These are phyloP conservation scores for Platysternon megacephalum DNA, from an alignment of 2,113 vertebrate species.

Conservation along the genomic window DNA sequence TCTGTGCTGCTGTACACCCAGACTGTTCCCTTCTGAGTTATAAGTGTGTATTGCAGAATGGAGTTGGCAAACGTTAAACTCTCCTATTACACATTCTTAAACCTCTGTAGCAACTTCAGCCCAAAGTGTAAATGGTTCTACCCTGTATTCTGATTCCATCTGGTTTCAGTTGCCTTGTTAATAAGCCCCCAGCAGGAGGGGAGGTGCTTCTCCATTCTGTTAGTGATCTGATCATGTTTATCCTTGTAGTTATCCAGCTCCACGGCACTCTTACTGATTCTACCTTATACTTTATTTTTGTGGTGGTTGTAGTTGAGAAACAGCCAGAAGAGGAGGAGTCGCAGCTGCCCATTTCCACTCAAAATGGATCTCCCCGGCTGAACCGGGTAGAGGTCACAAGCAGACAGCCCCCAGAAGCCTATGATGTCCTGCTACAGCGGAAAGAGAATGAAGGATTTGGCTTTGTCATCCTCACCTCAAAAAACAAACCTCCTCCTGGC, in stretches of 20 bases:
- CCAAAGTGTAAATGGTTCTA: neutral
- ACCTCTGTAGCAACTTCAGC: neutral
- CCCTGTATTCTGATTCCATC: neutral
- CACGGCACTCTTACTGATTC: neutral
- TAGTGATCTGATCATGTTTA: neutral
- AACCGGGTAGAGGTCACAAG: constrained; percentile 66
- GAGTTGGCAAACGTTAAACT: neutral
- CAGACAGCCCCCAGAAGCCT: constrained; percentile 78
- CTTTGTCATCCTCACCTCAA: constrained; percentile 97
- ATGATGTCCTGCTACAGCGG: constrained; percentile 90
- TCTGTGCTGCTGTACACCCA: neutral
- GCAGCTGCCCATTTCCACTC: constrained; percentile 43
- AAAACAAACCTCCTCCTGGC: constrained; percentile 95
- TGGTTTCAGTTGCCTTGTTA: neutral
- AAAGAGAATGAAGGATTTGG: constrained; percentile 96
- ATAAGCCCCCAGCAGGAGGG: neutral
- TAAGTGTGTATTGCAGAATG: neutral
- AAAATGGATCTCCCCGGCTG: constrained; percentile 84
- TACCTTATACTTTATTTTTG: neutral
- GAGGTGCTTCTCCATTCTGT: neutral
- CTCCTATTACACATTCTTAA: neutral
- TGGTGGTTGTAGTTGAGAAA: constrained; percentile 74
- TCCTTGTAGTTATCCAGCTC: neutral
- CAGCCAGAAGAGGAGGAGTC: constrained; percentile 69
- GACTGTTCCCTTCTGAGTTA: neutral